These are phyloP conservation scores for Oxytorus armatus DNA, from an alignment of 2,888 invertebrate genomes.

Conservation along the genomic window DNA sequence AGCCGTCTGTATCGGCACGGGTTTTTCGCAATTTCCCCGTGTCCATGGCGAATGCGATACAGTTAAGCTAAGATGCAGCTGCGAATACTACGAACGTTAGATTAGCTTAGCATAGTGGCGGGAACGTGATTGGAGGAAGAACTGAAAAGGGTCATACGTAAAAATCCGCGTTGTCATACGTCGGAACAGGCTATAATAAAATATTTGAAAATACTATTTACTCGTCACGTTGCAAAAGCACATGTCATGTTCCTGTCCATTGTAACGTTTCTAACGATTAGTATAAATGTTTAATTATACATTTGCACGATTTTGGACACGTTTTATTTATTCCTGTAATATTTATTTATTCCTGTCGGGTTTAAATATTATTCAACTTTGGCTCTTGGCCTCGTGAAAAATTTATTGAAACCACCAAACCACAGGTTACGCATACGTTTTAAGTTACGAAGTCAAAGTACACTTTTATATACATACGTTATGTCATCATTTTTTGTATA, in stretches of 20 bases:
- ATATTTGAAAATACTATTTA: no score
- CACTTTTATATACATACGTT: slow-evolving; percentile 6
- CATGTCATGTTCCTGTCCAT: slow-evolving; percentile 41
- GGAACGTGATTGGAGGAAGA: no score
- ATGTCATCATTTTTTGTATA: not conserved
- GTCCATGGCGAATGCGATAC: no score
- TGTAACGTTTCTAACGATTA: slow-evolving; percentile 37
- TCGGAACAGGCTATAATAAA: no score
- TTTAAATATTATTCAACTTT: slow-evolving; percentile 31
- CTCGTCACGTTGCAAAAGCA: slow-evolving; percentile 9
- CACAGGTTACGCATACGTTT: slow-evolving; percentile 14
- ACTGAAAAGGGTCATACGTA: no score
- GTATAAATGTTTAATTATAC: slow-evolving; percentile 49
- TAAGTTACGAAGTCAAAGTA: slow-evolving; percentile 6
- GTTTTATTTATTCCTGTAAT: not conserved
- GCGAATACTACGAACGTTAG: no score
- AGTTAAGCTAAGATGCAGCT: no score
- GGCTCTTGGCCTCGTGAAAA: not conserved
- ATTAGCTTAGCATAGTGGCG: no score
- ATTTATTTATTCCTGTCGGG: slow-evolving; percentile 18
- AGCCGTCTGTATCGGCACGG: no score
- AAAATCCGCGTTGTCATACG: no score
- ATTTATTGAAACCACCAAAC: slow-evolving; percentile 28
- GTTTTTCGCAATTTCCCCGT: no score
- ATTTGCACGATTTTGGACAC: not conserved